A percentile compares a stretch with the other conserved stretches of the same genome.
These are phyloP conservation scores for Nephrotoma guestfalica DNA, from an alignment of 2,888 invertebrate genomes.

Conservation along the genomic window DNA sequence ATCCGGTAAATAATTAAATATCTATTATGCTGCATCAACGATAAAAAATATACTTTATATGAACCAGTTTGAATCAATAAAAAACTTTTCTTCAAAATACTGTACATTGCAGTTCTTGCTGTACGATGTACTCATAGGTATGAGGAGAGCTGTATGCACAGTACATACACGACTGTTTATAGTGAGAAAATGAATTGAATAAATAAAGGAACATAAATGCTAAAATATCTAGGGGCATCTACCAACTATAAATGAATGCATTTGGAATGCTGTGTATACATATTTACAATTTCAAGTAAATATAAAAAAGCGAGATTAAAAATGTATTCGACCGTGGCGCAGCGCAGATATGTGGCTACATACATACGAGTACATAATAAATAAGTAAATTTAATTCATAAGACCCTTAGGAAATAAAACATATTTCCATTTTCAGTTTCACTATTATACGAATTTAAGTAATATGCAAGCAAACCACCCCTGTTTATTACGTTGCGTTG, in stretches of 20 bases:
- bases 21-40: neutral
- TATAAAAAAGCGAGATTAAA: neutral
- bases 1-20: neutral
- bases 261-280: neutral
- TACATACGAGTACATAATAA: neutral
- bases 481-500: neutral
- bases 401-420: neutral
- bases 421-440: neutral
- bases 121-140: neutral
- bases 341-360: neutral
- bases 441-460: neutral
- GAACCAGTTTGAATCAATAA: neutral
- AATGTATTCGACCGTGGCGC: neutral
- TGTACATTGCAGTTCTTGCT: neutral
- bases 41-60: neutral
- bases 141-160: neutral
- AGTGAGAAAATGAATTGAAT: neutral
- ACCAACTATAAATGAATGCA: neutral
- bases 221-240: neutral
- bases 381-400: neutral
- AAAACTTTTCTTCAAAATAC: neutral
- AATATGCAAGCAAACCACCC: neutral
- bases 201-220: neutral
- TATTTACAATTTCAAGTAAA: neutral
- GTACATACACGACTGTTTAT: neutral